A percentile compares a stretch with the other conserved stretches of the same genome.
phyloP scores from a whole-genome alignment of 2,113 vertebrate genomes.

The Poeciliopsis occidentalis region DNA sequence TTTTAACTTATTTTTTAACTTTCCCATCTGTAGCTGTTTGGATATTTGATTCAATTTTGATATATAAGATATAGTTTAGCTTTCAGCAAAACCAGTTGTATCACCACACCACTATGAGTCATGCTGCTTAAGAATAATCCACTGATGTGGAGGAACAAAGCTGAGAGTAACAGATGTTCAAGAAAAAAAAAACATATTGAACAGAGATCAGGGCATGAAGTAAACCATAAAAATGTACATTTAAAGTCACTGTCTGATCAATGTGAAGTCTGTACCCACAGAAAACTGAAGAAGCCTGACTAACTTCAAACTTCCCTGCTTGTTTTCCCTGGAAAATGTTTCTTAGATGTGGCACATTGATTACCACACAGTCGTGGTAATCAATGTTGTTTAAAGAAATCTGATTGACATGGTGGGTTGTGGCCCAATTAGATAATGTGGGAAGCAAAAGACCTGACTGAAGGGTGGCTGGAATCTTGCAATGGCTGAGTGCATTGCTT shows the following conservation, averaged over 20 bases:
- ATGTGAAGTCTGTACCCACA: neutral
- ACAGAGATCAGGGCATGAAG: conserved; percentile 22
- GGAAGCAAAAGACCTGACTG: conserved; percentile 48
- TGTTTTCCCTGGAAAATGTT: conserved; percentile 44
- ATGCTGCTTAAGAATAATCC: conserved; percentile 45
- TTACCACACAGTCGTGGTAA: conserved; percentile 23
- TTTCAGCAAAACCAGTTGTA: neutral
- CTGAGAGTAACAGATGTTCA: conserved; percentile 28
- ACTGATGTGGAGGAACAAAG: conserved; percentile 27
- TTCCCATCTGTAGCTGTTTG: neutral
- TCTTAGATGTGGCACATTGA: conserved; percentile 32
- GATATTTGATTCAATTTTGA: conserved; percentile 7
- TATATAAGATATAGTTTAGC: conserved; percentile 16
- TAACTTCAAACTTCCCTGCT: conserved; percentile 16
- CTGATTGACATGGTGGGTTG: conserved; percentile 13
- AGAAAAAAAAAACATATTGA: neutral
- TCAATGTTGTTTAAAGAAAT: conserved; percentile 12
- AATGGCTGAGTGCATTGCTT: conserved; percentile 20
- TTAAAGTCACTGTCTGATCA: conserved; percentile 9
- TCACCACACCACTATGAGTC: conserved; percentile 60
- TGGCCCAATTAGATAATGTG: conserved; percentile 34
- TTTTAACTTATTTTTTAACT: neutral
- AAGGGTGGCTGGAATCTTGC: conserved; percentile 45
- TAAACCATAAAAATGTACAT: neutral
- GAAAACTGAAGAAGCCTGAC: conserved; percentile 1